Conservation (phyloP, 2,113 vertebrate species). For the Passer montanus region DNA sequence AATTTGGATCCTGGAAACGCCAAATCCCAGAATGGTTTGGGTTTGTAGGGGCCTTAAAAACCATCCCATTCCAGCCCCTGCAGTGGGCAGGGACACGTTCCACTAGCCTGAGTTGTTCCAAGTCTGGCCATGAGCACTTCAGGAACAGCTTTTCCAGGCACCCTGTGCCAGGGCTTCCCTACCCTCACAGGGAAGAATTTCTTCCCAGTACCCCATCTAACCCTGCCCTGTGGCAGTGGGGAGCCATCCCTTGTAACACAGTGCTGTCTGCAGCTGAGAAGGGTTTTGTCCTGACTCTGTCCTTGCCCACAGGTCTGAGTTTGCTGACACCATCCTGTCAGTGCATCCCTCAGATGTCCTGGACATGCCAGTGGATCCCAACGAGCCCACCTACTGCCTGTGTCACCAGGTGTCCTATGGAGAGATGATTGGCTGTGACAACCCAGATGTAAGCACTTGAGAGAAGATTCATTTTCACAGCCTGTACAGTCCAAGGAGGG, state of each 20-base stretch:
- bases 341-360: conserved; percentile 96
- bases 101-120: neutral
- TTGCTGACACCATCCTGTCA: conserved; percentile 86
- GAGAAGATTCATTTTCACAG: neutral
- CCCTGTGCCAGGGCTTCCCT: neutral
- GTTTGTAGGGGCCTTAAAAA: neutral
- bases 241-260: neutral
- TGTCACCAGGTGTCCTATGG: conserved; percentile 98
- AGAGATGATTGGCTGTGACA: conserved; percentile 99
- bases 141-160: neutral
- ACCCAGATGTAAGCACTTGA: conserved; percentile 85
- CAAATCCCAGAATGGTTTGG: neutral
- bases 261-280: neutral
- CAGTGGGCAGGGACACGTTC: neutral
- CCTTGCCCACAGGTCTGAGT: conserved; percentile 77
- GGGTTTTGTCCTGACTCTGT: neutral
- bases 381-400: conserved; percentile 96
- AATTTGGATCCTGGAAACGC: neutral
- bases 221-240: neutral
- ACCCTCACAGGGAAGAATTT: neutral
- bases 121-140: neutral
- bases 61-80: neutral
- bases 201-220: neutral
- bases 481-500: neutral
- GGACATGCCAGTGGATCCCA: conserved; percentile 98